Conservation (phyloP, 2,113 vertebrate species). For the Thinocorus orbignyianus region DNA sequence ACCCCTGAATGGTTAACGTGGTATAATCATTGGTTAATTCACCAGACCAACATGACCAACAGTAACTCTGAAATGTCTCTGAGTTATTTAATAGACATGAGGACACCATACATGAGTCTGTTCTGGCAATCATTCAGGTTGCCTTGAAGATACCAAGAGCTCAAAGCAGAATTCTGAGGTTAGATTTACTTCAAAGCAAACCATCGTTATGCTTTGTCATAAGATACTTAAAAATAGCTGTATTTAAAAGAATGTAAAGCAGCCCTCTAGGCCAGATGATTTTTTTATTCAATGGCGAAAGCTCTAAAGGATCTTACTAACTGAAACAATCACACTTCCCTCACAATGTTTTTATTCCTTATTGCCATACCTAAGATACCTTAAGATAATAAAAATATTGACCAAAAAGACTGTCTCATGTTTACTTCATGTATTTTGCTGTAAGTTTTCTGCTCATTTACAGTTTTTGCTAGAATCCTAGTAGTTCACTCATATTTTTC, state of each 20-base stretch:
- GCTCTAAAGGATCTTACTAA: not conserved
- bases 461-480: not conserved
- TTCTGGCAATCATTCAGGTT: not conserved
- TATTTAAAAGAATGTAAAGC: constrained; percentile 18
- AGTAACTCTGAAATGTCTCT: not conserved
- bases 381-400: not conserved
- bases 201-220: not conserved
- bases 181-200: constrained; percentile 47
- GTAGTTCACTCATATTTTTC: not conserved
- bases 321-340: not conserved
- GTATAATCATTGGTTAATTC: not conserved
- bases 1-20: not conserved
- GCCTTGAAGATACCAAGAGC: constrained; percentile 10
- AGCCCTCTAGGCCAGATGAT: not conserved
- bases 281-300: constrained; percentile 27
- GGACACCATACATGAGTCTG: not conserved
- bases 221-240: not conserved
- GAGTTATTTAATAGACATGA: not conserved
- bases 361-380: not conserved
- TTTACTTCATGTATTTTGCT: not conserved
- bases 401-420: not conserved
- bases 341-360: not conserved
- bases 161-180: constrained; percentile 27
- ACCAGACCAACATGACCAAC: not conserved
- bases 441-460: not conserved